Base-by-base conservation (phyloP, 2,888 invertebrate genomes). In the Proisotoma minuta region DNA sequence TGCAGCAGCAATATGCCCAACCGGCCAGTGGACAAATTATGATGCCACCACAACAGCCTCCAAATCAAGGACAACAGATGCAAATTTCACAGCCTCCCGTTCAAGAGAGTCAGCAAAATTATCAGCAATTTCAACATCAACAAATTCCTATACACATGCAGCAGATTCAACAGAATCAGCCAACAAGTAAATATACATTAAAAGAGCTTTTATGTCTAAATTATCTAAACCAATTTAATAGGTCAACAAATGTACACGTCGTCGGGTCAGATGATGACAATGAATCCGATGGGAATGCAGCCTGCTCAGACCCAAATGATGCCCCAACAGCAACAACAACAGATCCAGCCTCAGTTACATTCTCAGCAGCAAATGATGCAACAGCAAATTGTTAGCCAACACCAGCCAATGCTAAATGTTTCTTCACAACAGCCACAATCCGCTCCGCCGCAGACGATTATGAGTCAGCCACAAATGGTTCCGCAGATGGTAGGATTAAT, bases 401-500 rank as follows among this genome's bases (percentile, higher is more conserved):
- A 81, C 73, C 68, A 68, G 52, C 57, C 65, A 0, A 63, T 68
- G 59, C 57, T 34, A 15, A 34, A 34, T 15, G 34, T 34, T 34
- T 34, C 34, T 34, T 62, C 66, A 27, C 68, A 60, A 24, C 66
- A 68, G 49, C 57, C 63, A 15, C 67, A 64, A 48, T 23, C 47
- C 15, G 56, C 65, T 8, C 56, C 62, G n/a, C 66, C 64, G 20
- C 69, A 62, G 28, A 39, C 62, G 18, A 64, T 66, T 15, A 64
- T 69, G 62, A 54, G 64, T 22, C 70, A 66, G 59, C 81, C 81
- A 73, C 78, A 81, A 69, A 75, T 80, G 60, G 81, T 81, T 71
- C 80, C 81, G 78, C 81, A 79, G 66, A 82, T 81, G 75, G 79
- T 82, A 79, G 84, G n/a, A 78, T 54, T n/a, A n/a, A n/a, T n/a